phyloP scores from a whole-genome alignment of 2,888 invertebrate genomes.

The Globia sparganii region DNA sequence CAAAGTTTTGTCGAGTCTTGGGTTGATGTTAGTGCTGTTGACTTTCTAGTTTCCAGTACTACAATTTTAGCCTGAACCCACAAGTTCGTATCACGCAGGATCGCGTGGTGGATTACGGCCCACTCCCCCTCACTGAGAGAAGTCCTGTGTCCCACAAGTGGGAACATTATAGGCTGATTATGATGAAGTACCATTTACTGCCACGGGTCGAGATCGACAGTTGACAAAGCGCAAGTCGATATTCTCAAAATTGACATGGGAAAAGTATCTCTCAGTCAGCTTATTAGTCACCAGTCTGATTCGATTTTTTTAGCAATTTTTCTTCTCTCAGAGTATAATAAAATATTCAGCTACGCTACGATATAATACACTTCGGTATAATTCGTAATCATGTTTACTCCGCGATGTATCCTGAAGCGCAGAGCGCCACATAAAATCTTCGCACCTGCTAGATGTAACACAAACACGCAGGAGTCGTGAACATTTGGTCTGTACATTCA shows the following conservation, averaged over 20 bases:
- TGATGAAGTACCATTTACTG: neutral
- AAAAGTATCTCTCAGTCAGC: neutral
- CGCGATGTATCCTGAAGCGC: conserved; percentile 24
- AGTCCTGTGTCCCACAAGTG: too few species aligned
- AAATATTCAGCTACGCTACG: neutral
- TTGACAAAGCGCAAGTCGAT: neutral
- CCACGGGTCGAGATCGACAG: too few species aligned
- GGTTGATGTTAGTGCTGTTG: neutral
- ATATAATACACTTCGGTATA: conserved; percentile 17
- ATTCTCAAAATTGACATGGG: neutral
- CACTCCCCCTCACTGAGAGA: too few species aligned
- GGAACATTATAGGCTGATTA: too few species aligned
- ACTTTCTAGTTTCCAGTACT: neutral
- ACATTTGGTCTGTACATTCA: conserved; percentile 4
- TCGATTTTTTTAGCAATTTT: neutral
- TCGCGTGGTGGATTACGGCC: too few species aligned
- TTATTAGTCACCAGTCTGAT: neutral
- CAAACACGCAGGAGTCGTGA: conserved; percentile 31
- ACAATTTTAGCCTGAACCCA: too few species aligned
- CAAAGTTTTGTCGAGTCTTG: too few species aligned
- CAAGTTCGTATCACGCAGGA: too few species aligned
- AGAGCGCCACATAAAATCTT: conserved; percentile 23
- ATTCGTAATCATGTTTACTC: conserved; percentile 41
- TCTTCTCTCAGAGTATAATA: neutral
- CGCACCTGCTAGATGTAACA: conserved; percentile 16